These are phyloP conservation scores for Bovichtus variegatus DNA, from an alignment of 2,797 vertebrate genomes.

Conservation along the genomic window DNA sequence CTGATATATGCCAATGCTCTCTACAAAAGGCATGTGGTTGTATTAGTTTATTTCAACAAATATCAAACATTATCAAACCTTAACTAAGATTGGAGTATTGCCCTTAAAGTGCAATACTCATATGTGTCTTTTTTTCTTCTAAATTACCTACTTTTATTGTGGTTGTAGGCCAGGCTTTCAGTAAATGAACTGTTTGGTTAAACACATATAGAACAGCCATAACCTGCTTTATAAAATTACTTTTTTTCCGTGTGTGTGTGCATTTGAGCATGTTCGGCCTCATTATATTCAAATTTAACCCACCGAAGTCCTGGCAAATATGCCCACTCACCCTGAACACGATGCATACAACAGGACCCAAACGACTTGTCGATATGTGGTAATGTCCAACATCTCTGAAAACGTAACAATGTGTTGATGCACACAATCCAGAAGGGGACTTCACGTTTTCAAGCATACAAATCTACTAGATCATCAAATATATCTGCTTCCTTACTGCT, in stretches of 20 bases:
- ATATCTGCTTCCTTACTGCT: not conserved
- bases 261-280: constrained; percentile 3
- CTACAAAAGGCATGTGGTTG: constrained; percentile 12
- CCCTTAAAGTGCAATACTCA: not conserved
- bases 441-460: not conserved
- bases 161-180: constrained; percentile 12
- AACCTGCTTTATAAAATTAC: constrained; percentile 11
- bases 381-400: not conserved
- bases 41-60: constrained; percentile 17
- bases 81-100: not conserved
- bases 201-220: constrained; percentile 19
- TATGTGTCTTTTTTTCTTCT: not conserved
- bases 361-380: not conserved
- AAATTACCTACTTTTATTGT: constrained; percentile 2
- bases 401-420: not conserved
- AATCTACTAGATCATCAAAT: not conserved
- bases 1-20: constrained; percentile 44
- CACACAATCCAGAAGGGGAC: not conserved
- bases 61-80: constrained; percentile 10
- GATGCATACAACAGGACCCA: not conserved
- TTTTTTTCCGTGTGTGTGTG: not conserved
- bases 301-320: not conserved
- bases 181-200: constrained; percentile 22
- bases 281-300: not conserved
- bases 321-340: not conserved